phyloP scores from a whole-genome alignment of 1,140 invertebrate genomes.

The Melipona quadrifasciata region DNA sequence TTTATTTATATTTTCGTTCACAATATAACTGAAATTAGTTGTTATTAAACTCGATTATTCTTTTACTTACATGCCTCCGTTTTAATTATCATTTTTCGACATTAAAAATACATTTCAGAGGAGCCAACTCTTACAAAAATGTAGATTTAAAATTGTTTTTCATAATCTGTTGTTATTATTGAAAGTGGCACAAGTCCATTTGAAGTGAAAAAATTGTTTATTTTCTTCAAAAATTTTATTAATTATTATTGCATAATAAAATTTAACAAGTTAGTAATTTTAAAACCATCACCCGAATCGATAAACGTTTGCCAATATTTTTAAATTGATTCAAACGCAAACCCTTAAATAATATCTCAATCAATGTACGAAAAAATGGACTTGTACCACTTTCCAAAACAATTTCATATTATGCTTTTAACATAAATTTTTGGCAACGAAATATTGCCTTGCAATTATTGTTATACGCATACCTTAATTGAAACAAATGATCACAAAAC shows the following conservation, averaged over 20 bases:
- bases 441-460: no score
- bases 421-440: no score
- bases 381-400: slow-evolving; percentile 28
- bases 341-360: not conserved
- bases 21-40: no score
- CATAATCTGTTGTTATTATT: not conserved
- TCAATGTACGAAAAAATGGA: not conserved
- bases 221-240: no score
- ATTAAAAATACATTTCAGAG: not conserved
- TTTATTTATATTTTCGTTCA: no score
- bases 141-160: not conserved
- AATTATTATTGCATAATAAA: not conserved
- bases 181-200: no score
- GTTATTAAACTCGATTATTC: no score
- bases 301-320: slow-evolving; percentile 11
- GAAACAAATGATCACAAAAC: no score
- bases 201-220: no score
- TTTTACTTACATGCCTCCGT: no score
- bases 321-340: not conserved
- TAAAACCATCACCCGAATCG: not conserved
- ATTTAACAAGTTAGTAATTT: not conserved
- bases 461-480: no score
- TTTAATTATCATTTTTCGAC: not conserved
- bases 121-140: not conserved
- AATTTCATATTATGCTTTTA: not conserved